Evolutionary conservation across 2,888 invertebrate species (phyloP).

Genomic region (Gasteruption jaculator): DNA sequence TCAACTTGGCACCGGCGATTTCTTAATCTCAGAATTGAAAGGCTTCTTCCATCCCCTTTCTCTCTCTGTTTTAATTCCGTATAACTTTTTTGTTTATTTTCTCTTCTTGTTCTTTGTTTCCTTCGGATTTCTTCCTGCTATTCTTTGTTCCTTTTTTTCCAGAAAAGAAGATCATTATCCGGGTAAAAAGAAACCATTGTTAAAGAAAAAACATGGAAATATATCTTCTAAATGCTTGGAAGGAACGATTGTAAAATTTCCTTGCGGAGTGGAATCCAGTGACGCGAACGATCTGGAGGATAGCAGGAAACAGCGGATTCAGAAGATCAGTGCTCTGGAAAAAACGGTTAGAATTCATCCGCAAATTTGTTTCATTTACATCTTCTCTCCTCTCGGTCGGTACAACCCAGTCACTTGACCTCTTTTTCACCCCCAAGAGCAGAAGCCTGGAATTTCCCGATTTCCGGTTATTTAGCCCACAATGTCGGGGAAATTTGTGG

Average conservation of each 20-base stretch:
- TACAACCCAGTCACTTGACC: no score
- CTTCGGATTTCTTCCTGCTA: not conserved
- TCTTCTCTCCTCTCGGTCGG: no score
- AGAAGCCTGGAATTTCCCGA: no score
- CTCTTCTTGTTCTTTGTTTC: not conserved
- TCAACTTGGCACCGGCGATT: no score
- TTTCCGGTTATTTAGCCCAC: no score
- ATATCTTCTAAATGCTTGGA: conserved; percentile 7
- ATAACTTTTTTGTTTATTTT: not conserved
- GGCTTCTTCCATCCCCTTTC: conserved; percentile 4
- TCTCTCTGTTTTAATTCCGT: not conserved
- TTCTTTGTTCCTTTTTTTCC: not conserved
- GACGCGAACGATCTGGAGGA: conserved; percentile 5
- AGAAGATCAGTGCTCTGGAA: conserved; percentile 16
- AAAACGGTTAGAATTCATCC: conserved; percentile 22
- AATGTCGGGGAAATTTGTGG: no score
- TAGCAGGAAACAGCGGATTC: conserved; percentile 10
- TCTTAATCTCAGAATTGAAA: no score
- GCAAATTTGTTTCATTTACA: no score
- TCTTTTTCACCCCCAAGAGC: no score
- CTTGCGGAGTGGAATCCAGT: conserved; percentile 14
- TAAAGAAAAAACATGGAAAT: not conserved
- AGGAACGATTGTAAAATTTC: conserved; percentile 16
- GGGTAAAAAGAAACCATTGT: not conserved
- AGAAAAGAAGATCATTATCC: conserved; percentile 5